These are phyloP conservation scores for Campoplex nolae DNA, from an alignment of 2,888 invertebrate genomes.

Conservation along the genomic window DNA sequence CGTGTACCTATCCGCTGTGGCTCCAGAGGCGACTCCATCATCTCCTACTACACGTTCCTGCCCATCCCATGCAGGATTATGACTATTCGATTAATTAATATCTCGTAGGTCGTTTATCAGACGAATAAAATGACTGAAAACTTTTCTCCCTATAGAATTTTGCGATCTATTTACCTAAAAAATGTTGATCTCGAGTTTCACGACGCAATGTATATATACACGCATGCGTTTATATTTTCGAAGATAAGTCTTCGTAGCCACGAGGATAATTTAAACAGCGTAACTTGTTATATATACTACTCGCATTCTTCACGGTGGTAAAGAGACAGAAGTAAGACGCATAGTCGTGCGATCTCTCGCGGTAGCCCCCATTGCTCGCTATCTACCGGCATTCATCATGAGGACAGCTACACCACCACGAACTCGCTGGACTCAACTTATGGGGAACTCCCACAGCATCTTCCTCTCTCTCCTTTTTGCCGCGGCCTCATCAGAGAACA, in stretches of 20 bases:
- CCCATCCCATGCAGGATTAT: background rate
- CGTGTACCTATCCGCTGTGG: background rate
- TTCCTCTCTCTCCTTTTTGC: background rate
- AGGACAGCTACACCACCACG: conserved; percentile 77
- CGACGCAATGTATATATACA: conserved; percentile 8
- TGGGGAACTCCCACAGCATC: conserved; percentile 61
- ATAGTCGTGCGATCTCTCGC: conserved; percentile 72
- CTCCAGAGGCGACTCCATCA: background rate
- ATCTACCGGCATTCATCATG: conserved; percentile 81
- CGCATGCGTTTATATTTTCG: background rate
- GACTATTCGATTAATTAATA: background rate
- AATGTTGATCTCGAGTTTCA: background rate
- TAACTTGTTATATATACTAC: conserved; percentile 54
- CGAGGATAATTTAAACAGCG: conserved; percentile 63
- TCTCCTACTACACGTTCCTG: background rate
- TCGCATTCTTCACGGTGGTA: conserved; percentile 70
- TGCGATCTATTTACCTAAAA: background rate
- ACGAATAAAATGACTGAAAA: background rate
- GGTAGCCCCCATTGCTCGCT: conserved; percentile 76
- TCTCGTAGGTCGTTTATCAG: background rate
- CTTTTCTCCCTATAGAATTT: background rate
- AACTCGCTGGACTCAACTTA: conserved; percentile 39
- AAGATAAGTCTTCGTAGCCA: conserved; percentile 27
- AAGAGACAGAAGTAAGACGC: conserved; percentile 80
- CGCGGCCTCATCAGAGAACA: conserved; percentile 29